Evolutionary conservation across 2,113 vertebrate species (phyloP).

Genomic region (Eulacestoma nigropectus): DNA sequence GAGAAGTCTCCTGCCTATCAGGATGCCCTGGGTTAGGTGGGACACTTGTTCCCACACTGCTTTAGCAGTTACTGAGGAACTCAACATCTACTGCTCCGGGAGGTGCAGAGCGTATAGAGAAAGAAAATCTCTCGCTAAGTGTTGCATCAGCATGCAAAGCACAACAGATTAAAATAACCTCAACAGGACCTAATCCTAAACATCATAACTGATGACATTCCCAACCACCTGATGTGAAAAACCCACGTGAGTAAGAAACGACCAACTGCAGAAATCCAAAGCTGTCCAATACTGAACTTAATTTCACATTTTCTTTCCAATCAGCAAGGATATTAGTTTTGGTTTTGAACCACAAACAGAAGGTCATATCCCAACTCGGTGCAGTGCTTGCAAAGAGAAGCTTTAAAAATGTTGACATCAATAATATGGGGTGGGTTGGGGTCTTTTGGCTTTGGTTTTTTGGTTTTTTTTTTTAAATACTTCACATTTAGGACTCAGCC

Average conservation of each 20-base stretch:
- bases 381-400: background rate
- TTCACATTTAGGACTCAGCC: background rate
- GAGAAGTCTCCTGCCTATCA: background rate
- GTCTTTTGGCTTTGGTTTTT: background rate
- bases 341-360: background rate
- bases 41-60: background rate
- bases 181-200: background rate
- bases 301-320: background rate
- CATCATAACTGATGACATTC: background rate
- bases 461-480: background rate
- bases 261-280: background rate
- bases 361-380: background rate
- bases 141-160: background rate
- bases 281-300: background rate
- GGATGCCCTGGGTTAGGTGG: background rate
- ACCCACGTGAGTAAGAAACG: fast-evolving
- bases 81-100: background rate
- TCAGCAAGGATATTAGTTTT: background rate
- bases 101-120: background rate
- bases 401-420: background rate
- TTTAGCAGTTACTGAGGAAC: background rate
- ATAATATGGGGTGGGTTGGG: background rate
- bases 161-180: background rate
- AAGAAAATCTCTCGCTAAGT: background rate
- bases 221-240: background rate